These are phyloP conservation scores for Sciurus carolinensis DNA, from an alignment of 2,797 vertebrate genomes.

Conservation along the genomic window DNA sequence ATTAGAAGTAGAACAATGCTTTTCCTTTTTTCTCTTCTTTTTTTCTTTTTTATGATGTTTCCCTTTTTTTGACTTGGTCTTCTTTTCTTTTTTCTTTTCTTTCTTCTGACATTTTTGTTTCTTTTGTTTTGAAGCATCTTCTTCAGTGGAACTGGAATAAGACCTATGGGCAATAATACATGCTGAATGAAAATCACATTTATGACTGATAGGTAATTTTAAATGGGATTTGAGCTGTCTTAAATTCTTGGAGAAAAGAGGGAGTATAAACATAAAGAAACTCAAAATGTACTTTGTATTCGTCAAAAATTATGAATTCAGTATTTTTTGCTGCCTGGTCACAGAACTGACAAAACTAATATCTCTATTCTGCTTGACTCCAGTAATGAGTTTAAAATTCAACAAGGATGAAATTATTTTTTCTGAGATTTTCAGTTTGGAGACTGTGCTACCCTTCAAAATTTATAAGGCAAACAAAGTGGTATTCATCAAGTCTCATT, in stretches of 20 bases:
- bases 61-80: slow-evolving; percentile 90
- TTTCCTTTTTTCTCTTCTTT: slow-evolving; percentile 90
- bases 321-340: slow-evolving; percentile 40
- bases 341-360: slow-evolving; percentile 40
- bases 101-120: slow-evolving; percentile 92
- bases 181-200: neutral
- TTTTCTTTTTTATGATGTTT: slow-evolving; percentile 92
- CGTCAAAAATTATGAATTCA: slow-evolving; percentile 48
- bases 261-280: slow-evolving; percentile 35
- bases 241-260: slow-evolving; percentile 42
- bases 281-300: slow-evolving; percentile 42
- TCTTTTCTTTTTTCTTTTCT: slow-evolving; percentile 92
- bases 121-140: slow-evolving; percentile 90
- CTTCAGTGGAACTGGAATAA: slow-evolving; percentile 90
- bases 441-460: slow-evolving; percentile 45
- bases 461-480: slow-evolving; percentile 37
- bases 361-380: slow-evolving; percentile 34
- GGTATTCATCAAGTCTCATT: slow-evolving; percentile 27
- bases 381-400: slow-evolving; percentile 58
- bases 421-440: slow-evolving; percentile 53
- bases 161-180: slow-evolving; percentile 87
- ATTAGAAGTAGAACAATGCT: slow-evolving; percentile 87
- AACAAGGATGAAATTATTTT: slow-evolving; percentile 31
- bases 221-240: neutral
- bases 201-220: slow-evolving; percentile 52